These are phyloP conservation scores for Danionella dracula DNA, from an alignment of 2,797 vertebrate species.

Conservation along the genomic window DNA sequence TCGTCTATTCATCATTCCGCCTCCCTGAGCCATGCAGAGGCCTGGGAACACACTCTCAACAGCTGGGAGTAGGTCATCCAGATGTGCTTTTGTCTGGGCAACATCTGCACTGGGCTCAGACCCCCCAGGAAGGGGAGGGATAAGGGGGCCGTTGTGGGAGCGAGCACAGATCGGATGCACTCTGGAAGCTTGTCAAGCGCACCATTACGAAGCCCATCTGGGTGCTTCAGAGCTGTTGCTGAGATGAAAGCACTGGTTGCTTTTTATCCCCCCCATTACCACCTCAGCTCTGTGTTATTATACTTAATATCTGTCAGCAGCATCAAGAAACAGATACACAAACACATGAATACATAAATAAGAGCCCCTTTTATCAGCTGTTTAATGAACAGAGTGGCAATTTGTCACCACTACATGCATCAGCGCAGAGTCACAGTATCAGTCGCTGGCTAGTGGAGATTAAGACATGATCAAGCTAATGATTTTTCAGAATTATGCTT, in stretches of 20 bases:
- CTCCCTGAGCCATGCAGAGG: neutral
- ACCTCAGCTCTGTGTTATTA: constrained; percentile 36
- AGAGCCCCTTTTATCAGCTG: constrained; percentile 45
- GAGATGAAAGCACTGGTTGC: constrained; percentile 46
- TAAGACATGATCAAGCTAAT: neutral
- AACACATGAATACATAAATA: constrained; percentile 39
- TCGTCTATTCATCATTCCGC: constrained; percentile 45
- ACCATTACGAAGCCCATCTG: constrained; percentile 45
- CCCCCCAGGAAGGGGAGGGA: constrained; percentile 32
- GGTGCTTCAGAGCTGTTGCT: constrained; percentile 40
- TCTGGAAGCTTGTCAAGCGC: constrained; percentile 38
- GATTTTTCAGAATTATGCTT: neutral
- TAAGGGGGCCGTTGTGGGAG: neutral
- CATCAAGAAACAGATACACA: constrained; percentile 37
- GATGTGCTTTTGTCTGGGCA: constrained; percentile 43
- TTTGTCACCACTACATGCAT: constrained; percentile 31
- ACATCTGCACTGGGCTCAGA: constrained; percentile 41
- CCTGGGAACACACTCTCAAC: constrained; percentile 38
- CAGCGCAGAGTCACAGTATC: constrained; percentile 11
- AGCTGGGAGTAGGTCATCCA: constrained; percentile 49
- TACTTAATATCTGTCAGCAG: constrained; percentile 39
- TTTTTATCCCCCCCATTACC: constrained; percentile 1
- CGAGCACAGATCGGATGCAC: constrained; percentile 33
- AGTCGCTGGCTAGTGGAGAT: neutral
- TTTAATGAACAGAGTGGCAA: constrained; percentile 38